Percentiles rank a stretch among this genome's conserved stretches.
Conservation (phyloP, 2,888 invertebrate species). For the Aspidiotus rigidus region DNA sequence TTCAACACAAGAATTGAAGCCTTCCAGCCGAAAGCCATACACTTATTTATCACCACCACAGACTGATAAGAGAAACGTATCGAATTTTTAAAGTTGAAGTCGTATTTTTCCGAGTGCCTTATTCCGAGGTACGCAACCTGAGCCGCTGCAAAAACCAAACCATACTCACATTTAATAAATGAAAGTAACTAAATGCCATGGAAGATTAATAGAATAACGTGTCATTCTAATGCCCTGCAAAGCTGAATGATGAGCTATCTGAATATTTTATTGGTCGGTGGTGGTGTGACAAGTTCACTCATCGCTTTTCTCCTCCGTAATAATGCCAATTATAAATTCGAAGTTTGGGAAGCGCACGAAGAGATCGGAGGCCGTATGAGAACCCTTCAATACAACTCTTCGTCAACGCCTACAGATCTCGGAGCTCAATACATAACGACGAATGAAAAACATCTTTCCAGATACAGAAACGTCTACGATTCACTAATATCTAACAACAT, state of each 20-base stretch:
- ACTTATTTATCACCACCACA: no score
- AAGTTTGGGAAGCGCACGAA: conserved; percentile 34
- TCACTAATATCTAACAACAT: conserved; percentile 21
- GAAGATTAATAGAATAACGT: no score
- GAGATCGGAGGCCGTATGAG: conserved; percentile 34
- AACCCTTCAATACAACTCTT: conserved; percentile 24
- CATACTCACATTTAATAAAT: no score
- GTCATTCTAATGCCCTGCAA: neutral
- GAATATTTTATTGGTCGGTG: conserved; percentile 27
- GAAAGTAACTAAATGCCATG: no score
- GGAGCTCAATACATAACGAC: conserved; percentile 35
- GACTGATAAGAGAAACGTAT: no score
- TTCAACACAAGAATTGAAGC: no score
- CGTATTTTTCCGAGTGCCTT: no score
- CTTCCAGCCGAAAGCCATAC: no score
- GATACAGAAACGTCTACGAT: conserved; percentile 26
- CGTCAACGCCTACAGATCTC: conserved; percentile 27
- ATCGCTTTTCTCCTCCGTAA: conserved; percentile 26
- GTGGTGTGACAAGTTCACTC: conserved; percentile 34
- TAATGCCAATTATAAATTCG: neutral
- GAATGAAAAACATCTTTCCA: neutral
- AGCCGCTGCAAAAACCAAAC: no score
- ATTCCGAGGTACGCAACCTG: no score
- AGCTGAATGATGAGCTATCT: neutral
- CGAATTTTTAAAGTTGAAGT: no score